Conservation (phyloP, 2,113 vertebrate genomes). For the Apus apus region DNA sequence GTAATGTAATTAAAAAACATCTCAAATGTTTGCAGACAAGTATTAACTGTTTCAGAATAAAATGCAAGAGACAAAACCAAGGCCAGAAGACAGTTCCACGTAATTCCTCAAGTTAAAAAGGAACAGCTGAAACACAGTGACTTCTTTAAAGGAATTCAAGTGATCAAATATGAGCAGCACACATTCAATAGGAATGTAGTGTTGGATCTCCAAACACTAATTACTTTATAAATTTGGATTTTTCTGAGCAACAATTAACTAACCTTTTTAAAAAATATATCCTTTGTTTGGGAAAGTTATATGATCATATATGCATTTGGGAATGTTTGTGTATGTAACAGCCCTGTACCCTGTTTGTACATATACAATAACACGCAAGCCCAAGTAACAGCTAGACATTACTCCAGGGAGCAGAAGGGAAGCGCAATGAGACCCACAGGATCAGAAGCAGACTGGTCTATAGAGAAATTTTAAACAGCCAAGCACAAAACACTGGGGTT, state of each 20-base stretch:
- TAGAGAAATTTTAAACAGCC: neutral
- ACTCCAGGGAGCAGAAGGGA: neutral
- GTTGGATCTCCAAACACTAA: neutral
- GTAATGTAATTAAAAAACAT: neutral
- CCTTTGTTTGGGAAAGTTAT: neutral
- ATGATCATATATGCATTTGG: neutral
- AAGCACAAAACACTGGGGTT: rapidly evolving
- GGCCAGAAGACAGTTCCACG: neutral
- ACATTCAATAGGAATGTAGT: neutral
- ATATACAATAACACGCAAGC: neutral
- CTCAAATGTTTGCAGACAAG: neutral
- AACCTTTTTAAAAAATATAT: neutral
- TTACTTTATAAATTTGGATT: neutral
- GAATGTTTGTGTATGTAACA: neutral
- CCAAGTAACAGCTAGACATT: neutral
- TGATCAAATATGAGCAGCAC: neutral
- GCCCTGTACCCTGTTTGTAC: neutral
- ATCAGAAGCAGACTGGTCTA: neutral
- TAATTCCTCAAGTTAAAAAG: neutral
- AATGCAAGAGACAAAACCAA: neutral
- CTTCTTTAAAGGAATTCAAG: neutral
- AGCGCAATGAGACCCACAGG: neutral
- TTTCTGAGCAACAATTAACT: neutral
- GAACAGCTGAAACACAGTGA: neutral
- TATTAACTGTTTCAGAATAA: neutral